A percentile compares a stretch with the other conserved stretches of the same genome.
These are phyloP conservation scores for Zaprionus ornatus DNA, from an alignment of 1,140 invertebrate genomes.

Conservation along the genomic window DNA sequence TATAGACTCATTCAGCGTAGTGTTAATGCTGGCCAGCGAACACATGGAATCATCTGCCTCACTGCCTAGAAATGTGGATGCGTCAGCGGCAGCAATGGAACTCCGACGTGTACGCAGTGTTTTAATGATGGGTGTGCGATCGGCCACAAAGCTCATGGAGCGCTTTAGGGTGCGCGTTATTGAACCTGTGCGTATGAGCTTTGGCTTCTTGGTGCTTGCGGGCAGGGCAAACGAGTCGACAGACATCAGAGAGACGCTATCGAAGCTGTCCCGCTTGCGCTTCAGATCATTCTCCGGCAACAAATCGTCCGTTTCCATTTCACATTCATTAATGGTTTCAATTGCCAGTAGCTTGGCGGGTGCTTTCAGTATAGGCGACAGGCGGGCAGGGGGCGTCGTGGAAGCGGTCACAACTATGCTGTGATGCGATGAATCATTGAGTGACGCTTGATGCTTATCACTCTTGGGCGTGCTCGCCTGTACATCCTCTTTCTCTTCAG, in stretches of 20 bases:
- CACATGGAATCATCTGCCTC: conserved; percentile 74
- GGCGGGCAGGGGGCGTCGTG: conserved; percentile 45
- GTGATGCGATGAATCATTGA: background rate
- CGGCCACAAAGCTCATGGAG: conserved; percentile 80
- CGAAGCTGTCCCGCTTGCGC: conserved; percentile 77
- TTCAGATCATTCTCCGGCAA: conserved; percentile 65
- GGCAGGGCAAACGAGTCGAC: conserved; percentile 77
- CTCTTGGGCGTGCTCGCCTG: conserved; percentile 70
- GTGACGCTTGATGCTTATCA: conserved; percentile 13
- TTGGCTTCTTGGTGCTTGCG: conserved; percentile 75
- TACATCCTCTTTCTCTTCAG: conserved; percentile 50
- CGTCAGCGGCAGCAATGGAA: conserved; percentile 64
- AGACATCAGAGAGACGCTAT: conserved; percentile 77
- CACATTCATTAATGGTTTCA: conserved; percentile 59
- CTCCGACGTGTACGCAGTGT: conserved; percentile 74
- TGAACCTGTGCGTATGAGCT: conserved; percentile 78
- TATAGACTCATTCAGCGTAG: conserved; percentile 75
- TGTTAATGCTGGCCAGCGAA: conserved; percentile 71
- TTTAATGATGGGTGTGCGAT: conserved; percentile 74
- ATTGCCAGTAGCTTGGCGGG: conserved; percentile 30
- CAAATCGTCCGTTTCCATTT: conserved; percentile 61
- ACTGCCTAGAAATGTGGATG: conserved; percentile 56
- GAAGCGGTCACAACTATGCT: conserved; percentile 21
- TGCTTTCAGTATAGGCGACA: conserved; percentile 73
- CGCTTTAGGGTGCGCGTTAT: conserved; percentile 72